Evolutionary conservation across 2,113 vertebrate species (phyloP).

Genomic region (Myiagra hebetior): DNA sequence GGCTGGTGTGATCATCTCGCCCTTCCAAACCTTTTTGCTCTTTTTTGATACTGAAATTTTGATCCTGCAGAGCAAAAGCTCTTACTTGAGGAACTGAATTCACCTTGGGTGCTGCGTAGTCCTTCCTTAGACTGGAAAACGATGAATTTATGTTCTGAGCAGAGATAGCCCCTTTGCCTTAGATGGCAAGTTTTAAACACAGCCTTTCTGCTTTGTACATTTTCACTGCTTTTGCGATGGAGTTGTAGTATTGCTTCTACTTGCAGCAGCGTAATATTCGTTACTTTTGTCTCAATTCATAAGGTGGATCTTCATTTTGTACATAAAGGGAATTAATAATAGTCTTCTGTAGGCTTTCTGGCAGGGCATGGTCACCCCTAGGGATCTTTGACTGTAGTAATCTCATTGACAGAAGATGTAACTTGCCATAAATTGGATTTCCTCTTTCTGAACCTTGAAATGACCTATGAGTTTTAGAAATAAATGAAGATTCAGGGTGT

Average conservation of each 20-base stretch:
- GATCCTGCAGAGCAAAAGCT: background rate
- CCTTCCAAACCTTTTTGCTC: background rate
- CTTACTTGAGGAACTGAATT: background rate
- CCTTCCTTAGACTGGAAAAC: background rate
- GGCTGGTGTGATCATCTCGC: background rate
- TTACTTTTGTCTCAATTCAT: background rate
- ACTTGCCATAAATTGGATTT: background rate
- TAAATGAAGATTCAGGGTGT: background rate
- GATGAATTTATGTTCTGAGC: background rate
- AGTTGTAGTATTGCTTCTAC: background rate
- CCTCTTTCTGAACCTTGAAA: background rate
- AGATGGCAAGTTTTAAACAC: background rate
- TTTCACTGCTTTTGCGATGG: background rate
- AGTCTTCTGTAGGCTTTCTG: background rate
- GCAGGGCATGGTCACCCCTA: background rate
- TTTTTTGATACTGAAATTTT: background rate
- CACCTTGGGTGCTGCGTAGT: background rate
- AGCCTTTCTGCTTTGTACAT: background rate
- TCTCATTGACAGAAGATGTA: background rate
- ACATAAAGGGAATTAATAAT: background rate
- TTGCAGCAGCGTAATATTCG: background rate
- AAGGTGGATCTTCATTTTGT: background rate
- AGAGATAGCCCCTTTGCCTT: background rate
- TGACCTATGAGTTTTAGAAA: background rate
- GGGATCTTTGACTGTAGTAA: background rate